Evolutionary conservation across 1,140 invertebrate genomes (phyloP).

Genomic region (Magallana ariakensis): DNA sequence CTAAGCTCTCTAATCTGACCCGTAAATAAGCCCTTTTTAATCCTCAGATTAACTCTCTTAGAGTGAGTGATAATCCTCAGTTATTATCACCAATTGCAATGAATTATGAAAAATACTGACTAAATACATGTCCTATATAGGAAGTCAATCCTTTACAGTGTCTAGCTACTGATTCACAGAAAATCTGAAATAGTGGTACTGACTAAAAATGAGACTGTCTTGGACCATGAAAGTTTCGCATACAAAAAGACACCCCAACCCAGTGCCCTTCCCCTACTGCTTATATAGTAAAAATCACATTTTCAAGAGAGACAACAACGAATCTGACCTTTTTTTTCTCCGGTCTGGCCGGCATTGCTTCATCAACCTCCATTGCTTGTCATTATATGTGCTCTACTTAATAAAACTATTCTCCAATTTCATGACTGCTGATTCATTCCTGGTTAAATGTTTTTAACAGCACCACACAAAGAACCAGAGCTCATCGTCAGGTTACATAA

Average conservation of each 20-base stretch:
- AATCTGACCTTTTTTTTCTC: slow-evolving; percentile 14
- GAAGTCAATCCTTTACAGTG: not conserved
- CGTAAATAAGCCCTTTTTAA: not conserved
- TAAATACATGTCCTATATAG: not conserved
- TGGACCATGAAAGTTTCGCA: no score
- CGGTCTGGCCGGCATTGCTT: not conserved
- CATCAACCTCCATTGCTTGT: slow-evolving; percentile 17
- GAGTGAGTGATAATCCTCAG: not conserved
- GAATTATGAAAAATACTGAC: not conserved
- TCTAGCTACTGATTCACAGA: not conserved
- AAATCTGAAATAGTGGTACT: not conserved
- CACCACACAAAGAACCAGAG: not conserved
- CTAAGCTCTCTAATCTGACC: not conserved
- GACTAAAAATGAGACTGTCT: no score
- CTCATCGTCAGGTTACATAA: not conserved
- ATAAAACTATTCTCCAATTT: not conserved
- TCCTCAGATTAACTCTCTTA: not conserved
- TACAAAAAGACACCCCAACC: not conserved
- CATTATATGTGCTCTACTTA: not conserved
- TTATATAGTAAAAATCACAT: not conserved
- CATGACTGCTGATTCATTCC: not conserved
- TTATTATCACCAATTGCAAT: not conserved
- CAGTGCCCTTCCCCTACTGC: not conserved
- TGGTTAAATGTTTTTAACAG: not conserved
- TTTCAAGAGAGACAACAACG: not conserved